phyloP scores from a whole-genome alignment of 1,140 invertebrate genomes.

The Pectinophora gossypiella region DNA sequence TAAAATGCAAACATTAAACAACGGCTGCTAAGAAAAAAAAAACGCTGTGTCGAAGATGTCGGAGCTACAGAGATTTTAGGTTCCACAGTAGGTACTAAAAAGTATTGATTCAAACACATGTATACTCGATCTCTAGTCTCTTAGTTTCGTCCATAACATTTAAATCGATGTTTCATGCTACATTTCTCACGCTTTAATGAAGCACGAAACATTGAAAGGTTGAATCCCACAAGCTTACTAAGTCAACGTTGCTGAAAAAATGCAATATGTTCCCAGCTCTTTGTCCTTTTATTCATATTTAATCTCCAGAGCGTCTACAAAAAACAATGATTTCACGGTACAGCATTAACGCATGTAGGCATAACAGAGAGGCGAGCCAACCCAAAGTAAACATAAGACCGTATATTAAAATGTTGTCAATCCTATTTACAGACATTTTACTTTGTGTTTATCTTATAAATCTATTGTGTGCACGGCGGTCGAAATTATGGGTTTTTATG shows the following conservation, averaged over 20 bases:
- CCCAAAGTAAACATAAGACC: constrained; percentile 59
- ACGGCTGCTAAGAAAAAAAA: too few species aligned
- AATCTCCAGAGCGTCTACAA: constrained; percentile 60
- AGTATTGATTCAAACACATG: too few species aligned
- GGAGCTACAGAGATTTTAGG: neutral
- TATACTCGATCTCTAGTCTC: too few species aligned
- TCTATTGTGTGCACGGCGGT: constrained; percentile 71
- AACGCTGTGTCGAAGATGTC: too few species aligned
- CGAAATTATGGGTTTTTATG: constrained; percentile 69
- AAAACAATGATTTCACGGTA: constrained; percentile 73
- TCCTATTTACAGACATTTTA: constrained; percentile 72
- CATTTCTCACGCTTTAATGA: too few species aligned
- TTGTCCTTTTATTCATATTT: constrained; percentile 70
- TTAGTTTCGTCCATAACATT: too few species aligned
- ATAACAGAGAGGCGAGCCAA: constrained; percentile 54
- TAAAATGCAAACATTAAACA: too few species aligned
- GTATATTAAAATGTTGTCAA: constrained; percentile 74
- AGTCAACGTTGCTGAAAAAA: constrained; percentile 48
- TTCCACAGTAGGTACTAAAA: neutral
- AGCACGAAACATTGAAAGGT: constrained; percentile 27
- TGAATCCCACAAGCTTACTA: constrained; percentile 52
- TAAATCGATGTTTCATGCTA: too few species aligned
- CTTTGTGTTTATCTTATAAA: constrained; percentile 73
- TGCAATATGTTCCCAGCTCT: constrained; percentile 45
- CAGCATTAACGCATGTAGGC: constrained; percentile 69